Evolutionary conservation across 2,888 invertebrate genomes (phyloP), one percentile per base, ranked within the genome.

Genomic region (Flexamia atlantica): DNA sequence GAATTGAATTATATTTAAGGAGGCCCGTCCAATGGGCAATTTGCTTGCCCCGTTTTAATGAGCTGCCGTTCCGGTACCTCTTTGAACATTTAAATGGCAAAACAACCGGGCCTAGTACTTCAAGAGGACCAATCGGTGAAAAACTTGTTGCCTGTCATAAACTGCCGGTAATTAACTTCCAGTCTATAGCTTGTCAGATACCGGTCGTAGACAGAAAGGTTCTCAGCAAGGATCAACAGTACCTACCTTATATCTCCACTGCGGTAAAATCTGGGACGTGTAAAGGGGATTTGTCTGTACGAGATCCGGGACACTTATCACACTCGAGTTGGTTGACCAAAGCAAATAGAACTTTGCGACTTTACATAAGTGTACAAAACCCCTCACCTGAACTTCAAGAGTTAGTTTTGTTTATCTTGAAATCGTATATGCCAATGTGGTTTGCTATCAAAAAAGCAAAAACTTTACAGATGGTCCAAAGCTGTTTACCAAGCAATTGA

Each of bases 141-240:
- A 40, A 84, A 28, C 30, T 85, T 7, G 9, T 7, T 9, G 36
- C 5, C 4, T 85, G 83, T 70, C 30, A 85, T 82, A 84, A 84
- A 81, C 82, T 84, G 1, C 83, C 83, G 23, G 53, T 84, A 40
- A 79, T 85, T 53, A 42, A 81, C 23, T 86, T 83, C 79, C n/a
- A 53, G 23, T 7, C 5, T 23, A 53, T 53, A 50, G 30, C 85
- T 32, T 84, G 60, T 82, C 20, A 72, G 20, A 76, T 76, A 9
- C 72, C 83, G n/a, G 25, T 40, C 0, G 17, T 76, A 23, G 74
- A 83, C 23, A 83, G 30, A 36, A 53, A 50, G 17, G 36, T 74
- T 23, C 70, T 85, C 0, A 85, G 84, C 30, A 85, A 70, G 76
- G 83, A 85, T 74, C 80, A 85, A 32, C 80, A 84, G 50, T 85